phyloP scores from a whole-genome alignment of 1,140 invertebrate genomes.

The Heliconius eleuchia region DNA sequence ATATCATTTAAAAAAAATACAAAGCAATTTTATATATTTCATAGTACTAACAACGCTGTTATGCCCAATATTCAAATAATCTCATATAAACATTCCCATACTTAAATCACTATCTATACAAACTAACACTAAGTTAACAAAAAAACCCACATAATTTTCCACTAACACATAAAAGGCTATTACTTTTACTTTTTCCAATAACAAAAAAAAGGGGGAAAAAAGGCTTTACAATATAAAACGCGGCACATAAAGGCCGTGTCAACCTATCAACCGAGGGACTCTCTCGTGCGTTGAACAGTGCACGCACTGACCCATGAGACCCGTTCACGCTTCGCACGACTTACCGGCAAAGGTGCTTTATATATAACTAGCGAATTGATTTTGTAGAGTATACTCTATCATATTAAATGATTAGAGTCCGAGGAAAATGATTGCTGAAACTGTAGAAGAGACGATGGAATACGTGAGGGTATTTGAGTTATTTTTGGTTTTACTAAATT shows the following conservation, averaged over 20 bases:
- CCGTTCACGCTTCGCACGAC: slow-evolving; percentile 41
- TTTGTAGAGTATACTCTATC: neutral
- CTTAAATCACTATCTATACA: neutral
- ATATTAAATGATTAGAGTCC: neutral
- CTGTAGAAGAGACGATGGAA: neutral
- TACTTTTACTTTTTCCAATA: slow-evolving; percentile 16
- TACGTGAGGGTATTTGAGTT: neutral
- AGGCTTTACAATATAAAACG: slow-evolving; percentile 24
- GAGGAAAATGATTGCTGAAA: neutral
- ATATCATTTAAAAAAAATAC: no score
- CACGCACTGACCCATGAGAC: slow-evolving; percentile 50
- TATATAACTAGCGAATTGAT: slow-evolving; percentile 27
- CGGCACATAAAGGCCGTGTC: slow-evolving; percentile 32
- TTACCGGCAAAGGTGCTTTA: slow-evolving; percentile 29
- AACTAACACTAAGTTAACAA: neutral
- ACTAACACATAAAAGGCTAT: slow-evolving; percentile 1
- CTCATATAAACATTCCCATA: neutral
- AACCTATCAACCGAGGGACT: slow-evolving; percentile 30
- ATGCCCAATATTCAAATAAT: no score
- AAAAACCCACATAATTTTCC: neutral
- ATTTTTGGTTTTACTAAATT: neutral
- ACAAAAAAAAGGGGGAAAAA: slow-evolving; percentile 17
- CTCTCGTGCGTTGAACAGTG: slow-evolving; percentile 46
- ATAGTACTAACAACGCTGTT: no score
- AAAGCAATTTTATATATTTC: no score